These are phyloP conservation scores for Dryobota labecula DNA, from an alignment of 2,888 invertebrate genomes.

Conservation along the genomic window DNA sequence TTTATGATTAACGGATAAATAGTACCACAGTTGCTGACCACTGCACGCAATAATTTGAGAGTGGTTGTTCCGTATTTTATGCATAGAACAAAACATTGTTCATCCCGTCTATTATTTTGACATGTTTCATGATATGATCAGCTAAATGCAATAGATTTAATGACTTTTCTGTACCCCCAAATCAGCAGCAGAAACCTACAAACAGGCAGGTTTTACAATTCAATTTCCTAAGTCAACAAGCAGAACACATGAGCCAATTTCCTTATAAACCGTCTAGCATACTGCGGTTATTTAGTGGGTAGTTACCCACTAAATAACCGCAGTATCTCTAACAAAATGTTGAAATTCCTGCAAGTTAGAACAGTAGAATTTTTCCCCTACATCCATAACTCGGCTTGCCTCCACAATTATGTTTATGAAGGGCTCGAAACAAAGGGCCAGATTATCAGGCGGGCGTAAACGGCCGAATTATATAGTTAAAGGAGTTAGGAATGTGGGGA, in stretches of 20 bases:
- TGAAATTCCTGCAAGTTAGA: constrained; percentile 63
- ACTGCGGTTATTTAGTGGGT: too few species aligned
- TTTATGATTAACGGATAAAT: constrained; percentile 14
- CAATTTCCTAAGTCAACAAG: constrained; percentile 36
- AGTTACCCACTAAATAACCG: constrained; percentile 31
- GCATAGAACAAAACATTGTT: background rate
- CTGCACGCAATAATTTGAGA: background rate
- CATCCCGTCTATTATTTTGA: background rate
- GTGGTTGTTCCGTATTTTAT: background rate
- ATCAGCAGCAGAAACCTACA: background rate
- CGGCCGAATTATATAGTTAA: constrained; percentile 86
- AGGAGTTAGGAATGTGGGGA: constrained; percentile 73
- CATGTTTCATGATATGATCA: background rate
- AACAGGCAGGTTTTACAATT: constrained; percentile 6
- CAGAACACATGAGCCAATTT: constrained; percentile 46
- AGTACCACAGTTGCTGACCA: too few species aligned
- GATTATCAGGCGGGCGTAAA: constrained; percentile 83
- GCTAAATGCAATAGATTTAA: background rate
- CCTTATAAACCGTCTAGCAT: constrained; percentile 8
- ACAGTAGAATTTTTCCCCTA: constrained; percentile 68
- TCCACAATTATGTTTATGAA: constrained; percentile 83
- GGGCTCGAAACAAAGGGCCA: constrained; percentile 81
- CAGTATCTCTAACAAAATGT: constrained; percentile 52
- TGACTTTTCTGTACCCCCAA: background rate
- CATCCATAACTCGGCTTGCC: constrained; percentile 75